Evolutionary conservation across 2,797 vertebrate genomes (phyloP).

Genomic region (Perodicticus potto): DNA sequence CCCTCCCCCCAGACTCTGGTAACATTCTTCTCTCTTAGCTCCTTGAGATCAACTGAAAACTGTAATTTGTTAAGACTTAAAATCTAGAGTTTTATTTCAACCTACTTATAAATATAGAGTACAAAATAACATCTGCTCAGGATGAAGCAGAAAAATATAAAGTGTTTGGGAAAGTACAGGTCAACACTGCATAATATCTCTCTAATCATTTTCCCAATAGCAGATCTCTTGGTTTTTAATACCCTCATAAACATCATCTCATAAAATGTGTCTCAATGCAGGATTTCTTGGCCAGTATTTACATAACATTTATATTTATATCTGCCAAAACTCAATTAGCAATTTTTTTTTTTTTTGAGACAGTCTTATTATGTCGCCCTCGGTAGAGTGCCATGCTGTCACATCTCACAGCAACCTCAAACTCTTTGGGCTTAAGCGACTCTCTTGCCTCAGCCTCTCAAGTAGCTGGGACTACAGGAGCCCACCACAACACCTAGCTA

Average conservation of each 20-base stretch:
- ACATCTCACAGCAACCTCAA: no score
- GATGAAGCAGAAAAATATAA: neutral
- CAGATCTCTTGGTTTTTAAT: neutral
- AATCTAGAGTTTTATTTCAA: conserved; percentile 39
- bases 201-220: neutral
- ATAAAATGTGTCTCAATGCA: conserved; percentile 31
- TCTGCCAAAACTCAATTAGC: conserved; percentile 8
- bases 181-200: neutral
- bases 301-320: conserved; percentile 25
- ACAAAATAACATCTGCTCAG: conserved; percentile 1
- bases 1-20: neutral
- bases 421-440: no score
- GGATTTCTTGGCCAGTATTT: conserved; percentile 31
- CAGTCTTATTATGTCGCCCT: no score
- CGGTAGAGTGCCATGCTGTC: no score
- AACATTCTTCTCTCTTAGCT: neutral
- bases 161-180: neutral
- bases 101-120: conserved; percentile 19
- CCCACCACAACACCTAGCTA: no score
- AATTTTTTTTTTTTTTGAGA: neutral
- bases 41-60: neutral
- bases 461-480: no score
- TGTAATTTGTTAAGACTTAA: neutral
- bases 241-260: neutral
- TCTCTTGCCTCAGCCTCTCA: no score